Evolutionary conservation across 92 coral and sea anemone genomes (phyloP).

Genomic region (Paragorgia papillata): DNA sequence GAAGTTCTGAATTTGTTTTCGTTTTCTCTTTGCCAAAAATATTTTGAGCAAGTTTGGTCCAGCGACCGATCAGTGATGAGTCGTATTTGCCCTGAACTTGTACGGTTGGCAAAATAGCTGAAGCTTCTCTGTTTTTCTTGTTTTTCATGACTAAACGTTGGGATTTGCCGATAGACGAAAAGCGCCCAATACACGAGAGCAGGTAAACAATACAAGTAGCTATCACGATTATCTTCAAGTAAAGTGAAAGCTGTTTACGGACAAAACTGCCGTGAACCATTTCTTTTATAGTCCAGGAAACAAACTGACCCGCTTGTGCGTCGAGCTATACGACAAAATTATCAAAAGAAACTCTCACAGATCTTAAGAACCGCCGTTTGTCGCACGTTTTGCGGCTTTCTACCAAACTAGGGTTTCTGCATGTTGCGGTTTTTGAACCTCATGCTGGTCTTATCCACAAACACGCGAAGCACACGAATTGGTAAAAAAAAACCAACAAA

Average conservation of each 20-base stretch:
- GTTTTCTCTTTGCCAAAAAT: neutral
- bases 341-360: no score
- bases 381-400: no score
- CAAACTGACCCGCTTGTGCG: no score
- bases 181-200: neutral
- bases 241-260: constrained; percentile 19
- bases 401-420: no score
- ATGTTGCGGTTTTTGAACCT: no score
- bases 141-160: no score
- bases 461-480: no score
- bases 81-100: neutral
- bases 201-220: constrained; percentile 15
- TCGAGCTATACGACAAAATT: no score
- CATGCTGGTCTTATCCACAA: no score
- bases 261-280: constrained; percentile 22
- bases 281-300: neutral
- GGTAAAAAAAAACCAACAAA: no score
- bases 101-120: neutral
- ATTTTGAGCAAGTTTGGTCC: constrained; percentile 14
- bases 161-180: neutral
- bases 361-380: no score
- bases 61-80: neutral
- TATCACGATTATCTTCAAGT: neutral
- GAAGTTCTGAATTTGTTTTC: neutral
- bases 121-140: neutral